These are phyloP conservation scores for Beris chalybata DNA, from an alignment of 2,888 invertebrate genomes.

Conservation along the genomic window DNA sequence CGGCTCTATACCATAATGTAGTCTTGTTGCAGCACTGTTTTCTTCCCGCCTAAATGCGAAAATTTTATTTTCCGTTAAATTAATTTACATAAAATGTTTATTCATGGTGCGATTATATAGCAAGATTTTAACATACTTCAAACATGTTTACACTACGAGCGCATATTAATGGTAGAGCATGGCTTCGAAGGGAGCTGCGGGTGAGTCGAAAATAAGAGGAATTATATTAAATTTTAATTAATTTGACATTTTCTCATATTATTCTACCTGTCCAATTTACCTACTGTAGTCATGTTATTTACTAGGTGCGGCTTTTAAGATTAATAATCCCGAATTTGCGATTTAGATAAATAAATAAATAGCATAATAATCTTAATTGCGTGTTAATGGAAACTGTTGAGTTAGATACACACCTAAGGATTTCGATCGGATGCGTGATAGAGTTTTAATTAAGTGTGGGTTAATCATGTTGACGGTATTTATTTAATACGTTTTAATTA, in stretches of 20 bases:
- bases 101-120: conserved; percentile 29
- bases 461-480: too few relatives aligned
- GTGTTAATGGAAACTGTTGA: not conserved
- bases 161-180: conserved; percentile 5
- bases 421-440: too few relatives aligned
- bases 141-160: conserved; percentile 27
- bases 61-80: conserved; percentile 28
- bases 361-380: conserved; percentile 6
- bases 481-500: too few relatives aligned
- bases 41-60: conserved; percentile 26
- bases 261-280: not conserved
- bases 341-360: not conserved
- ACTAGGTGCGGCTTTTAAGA: not conserved
- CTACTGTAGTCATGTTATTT: not conserved
- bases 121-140: conserved; percentile 10
- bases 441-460: too few relatives aligned
- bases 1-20: not conserved
- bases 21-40: conserved; percentile 5
- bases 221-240: conserved; percentile 24
- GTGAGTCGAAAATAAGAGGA: not conserved
- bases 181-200: too few relatives aligned
- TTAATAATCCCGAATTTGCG: not conserved
- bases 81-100: conserved; percentile 31
- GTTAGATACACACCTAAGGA: too few relatives aligned
- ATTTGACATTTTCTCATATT: conserved; percentile 16